Base-by-base conservation (phyloP, 2,888 invertebrate species). In the Eilema griseolum region DNA sequence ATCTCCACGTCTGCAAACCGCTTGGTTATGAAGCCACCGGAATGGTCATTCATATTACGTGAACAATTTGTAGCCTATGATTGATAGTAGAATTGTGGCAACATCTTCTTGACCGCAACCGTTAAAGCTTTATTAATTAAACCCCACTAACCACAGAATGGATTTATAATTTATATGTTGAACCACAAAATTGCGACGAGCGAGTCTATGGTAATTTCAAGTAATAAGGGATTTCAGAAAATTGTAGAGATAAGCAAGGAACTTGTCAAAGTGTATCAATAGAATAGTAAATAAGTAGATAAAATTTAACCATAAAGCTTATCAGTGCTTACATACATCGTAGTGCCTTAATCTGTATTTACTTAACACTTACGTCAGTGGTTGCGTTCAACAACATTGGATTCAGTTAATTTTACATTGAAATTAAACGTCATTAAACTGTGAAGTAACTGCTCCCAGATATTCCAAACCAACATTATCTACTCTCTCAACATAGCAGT, bases 231-330 rank as follows among this genome's bases (percentile, higher is more conserved):
- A 52, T 8, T n/a, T 4, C 52, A 52, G 52, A 52, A 52, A 52
- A 52, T n/a, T 52, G n/a, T 20, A 52, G 52, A 52, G 52, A 52
- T 52, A 52, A n/a, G 52, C 52, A 52, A 52, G 52, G 52, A 52
- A 52, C 52, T 52, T 52, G 52, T n/a, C 62, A 12, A 59, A 56
- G 56, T 56, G 52, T 52, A 87, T 90, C 86, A 88, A 89, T 85
- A 82, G 82, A 78, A 85, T 86, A 80, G 86, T 85, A 90, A 90
- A 89, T 31, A 90, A 90, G 88, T 31, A 82, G 89, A 90, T 90
- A 88, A 81, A 82, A 78, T 83, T 80, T 80, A 78, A 78, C 79
- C 80, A 78, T 78, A 82, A 76, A 80, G 74, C 83, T 87, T 89
- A 89, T 89, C 88, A 78, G 83, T 84, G 88, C 86, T 86, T 88